Conservation (phyloP, 2,797 vertebrate species). For the Tympanoctomys barrerae region DNA sequence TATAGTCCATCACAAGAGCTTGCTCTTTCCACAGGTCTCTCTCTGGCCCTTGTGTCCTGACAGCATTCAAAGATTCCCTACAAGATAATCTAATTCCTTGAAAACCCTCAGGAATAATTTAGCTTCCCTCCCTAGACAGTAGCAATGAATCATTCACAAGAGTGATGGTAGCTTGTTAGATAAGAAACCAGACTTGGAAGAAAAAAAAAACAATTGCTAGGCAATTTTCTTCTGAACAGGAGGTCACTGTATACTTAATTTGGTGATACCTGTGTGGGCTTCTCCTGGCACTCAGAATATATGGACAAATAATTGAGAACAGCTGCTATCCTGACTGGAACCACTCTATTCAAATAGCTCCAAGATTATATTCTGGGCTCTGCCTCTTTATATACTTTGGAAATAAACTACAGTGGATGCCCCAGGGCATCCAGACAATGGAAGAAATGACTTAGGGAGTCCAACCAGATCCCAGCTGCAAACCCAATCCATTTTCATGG, state of each 20-base stretch:
- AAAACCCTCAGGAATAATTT: constrained; percentile 24
- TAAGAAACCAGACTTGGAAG: constrained; percentile 58
- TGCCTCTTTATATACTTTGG: constrained; percentile 77
- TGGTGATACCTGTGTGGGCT: constrained; percentile 79
- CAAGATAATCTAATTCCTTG: neutral
- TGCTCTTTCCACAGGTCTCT: neutral
- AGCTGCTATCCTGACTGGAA: constrained; percentile 79
- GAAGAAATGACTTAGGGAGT: constrained; percentile 77
- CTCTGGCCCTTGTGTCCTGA: constrained; percentile 20
- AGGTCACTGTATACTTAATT: constrained; percentile 76
- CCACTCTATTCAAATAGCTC: constrained; percentile 78
- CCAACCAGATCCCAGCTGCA: constrained; percentile 36
- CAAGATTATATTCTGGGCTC: constrained; percentile 80
- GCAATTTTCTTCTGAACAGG: constrained; percentile 78
- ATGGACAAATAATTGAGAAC: constrained; percentile 81
- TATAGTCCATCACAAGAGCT: neutral
- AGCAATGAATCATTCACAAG: constrained; percentile 56
- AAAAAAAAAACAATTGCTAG: constrained; percentile 48
- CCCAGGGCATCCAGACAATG: constrained; percentile 75
- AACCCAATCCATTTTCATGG: constrained; percentile 48
- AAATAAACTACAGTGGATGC: constrained; percentile 78
- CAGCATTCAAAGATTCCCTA: neutral
- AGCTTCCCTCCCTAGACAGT: constrained; percentile 30
- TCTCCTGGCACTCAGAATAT: constrained; percentile 81
- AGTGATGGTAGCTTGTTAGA: constrained; percentile 63